phyloP scores from a whole-genome alignment of 2,888 invertebrate species.

The Calameuta pallipes region DNA sequence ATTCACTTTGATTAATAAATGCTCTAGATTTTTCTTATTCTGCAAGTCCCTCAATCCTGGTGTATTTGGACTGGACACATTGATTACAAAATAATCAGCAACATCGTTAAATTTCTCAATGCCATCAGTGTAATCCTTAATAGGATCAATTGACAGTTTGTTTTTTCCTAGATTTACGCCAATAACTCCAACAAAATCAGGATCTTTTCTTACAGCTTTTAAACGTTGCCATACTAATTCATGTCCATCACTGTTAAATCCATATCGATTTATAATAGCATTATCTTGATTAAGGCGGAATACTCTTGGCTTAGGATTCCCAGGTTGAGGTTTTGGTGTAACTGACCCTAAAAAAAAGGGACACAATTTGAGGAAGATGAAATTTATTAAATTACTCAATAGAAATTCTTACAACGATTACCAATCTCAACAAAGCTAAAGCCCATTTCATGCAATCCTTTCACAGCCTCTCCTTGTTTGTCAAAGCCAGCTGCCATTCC shows the following conservation, averaged over 20 bases:
- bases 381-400: slow-evolving; percentile 12
- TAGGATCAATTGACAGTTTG: slow-evolving; percentile 80
- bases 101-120: slow-evolving; percentile 83
- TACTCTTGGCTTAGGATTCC: slow-evolving; percentile 93
- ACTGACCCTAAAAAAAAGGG: slow-evolving; percentile 72
- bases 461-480: slow-evolving; percentile 93
- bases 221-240: slow-evolving; percentile 78
- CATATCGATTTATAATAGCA: slow-evolving; percentile 95
- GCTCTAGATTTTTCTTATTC: slow-evolving; percentile 77
- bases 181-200: slow-evolving; percentile 74
- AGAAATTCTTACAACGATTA: slow-evolving; percentile 17
- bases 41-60: slow-evolving; percentile 90
- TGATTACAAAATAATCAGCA: slow-evolving; percentile 96
- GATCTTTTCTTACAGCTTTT: slow-evolving; percentile 68
- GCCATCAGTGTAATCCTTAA: slow-evolving; percentile 87
- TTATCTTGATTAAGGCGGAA: slow-evolving; percentile 87
- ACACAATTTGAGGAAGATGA: background rate
- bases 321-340: slow-evolving; percentile 92
- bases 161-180: slow-evolving; percentile 98
- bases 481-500: slow-evolving; percentile 99
- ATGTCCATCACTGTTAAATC: slow-evolving; percentile 97
- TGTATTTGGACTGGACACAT: slow-evolving; percentile 94
- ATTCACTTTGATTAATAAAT: slow-evolving; percentile 75
- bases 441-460: slow-evolving; percentile 84
- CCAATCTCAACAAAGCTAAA: slow-evolving; percentile 98